These are phyloP conservation scores for Auanema freiburgensis DNA, from an alignment of 2,888 invertebrate genomes.

Conservation along the genomic window DNA sequence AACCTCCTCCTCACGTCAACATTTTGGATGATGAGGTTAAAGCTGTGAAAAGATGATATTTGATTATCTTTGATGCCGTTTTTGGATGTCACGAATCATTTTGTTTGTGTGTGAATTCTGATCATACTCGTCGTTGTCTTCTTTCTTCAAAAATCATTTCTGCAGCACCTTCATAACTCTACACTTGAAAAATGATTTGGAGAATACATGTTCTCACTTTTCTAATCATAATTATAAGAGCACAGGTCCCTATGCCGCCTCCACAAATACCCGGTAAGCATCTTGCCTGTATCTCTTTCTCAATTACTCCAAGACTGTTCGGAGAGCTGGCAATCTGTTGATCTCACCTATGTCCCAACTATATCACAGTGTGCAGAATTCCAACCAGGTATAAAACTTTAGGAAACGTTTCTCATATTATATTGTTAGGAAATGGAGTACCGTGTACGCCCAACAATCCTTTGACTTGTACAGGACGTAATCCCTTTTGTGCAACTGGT, in stretches of 20 bases:
- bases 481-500: slow-evolving; percentile 44
- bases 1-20: too few species aligned
- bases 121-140: not conserved
- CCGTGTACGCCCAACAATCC: slow-evolving; percentile 44
- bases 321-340: slow-evolving; percentile 50
- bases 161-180: too few species aligned
- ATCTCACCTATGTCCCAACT: slow-evolving; percentile 48
- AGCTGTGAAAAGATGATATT: slow-evolving; percentile 3
- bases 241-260: slow-evolving; percentile 41
- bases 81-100: not conserved
- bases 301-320: too few species aligned
- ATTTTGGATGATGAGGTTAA: not conserved
- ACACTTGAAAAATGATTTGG: not conserved
- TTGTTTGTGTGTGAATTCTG: slow-evolving; percentile 1
- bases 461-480: slow-evolving; percentile 51
- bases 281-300: too few species aligned
- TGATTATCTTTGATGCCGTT: not conserved
- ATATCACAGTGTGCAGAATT: slow-evolving; percentile 44
- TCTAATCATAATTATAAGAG: slow-evolving; percentile 4
- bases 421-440: slow-evolving; percentile 40
- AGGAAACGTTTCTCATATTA: too few species aligned
- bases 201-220: not conserved
- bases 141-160: too few species aligned
- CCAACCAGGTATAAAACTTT: slow-evolving; percentile 27
- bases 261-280: slow-evolving; percentile 44